Evolutionary conservation across 2,888 invertebrate species (phyloP).

Genomic region (Stratiomys singularior): DNA sequence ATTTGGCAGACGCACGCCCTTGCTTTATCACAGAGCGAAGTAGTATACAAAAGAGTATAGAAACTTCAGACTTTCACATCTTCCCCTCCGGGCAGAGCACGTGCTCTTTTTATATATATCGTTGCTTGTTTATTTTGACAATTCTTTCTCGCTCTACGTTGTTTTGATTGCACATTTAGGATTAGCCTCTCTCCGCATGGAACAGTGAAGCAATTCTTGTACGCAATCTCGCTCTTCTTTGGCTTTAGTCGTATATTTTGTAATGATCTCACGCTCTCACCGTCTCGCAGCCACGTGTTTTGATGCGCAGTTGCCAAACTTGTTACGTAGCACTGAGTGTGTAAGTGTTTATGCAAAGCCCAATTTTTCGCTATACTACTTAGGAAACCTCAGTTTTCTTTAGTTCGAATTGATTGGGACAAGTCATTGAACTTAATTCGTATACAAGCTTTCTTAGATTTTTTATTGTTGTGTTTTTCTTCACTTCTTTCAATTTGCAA

Average conservation of each 20-base stretch:
- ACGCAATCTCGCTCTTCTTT: too few species aligned
- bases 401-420: not conserved
- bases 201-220: too few species aligned
- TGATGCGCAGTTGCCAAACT: constrained; percentile 53
- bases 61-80: not conserved
- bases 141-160: not conserved
- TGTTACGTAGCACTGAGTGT: constrained; percentile 25
- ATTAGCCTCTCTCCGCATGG: too few species aligned
- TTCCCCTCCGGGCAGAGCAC: constrained; percentile 6
- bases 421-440: constrained; percentile 44
- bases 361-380: too few species aligned
- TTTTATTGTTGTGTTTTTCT: not conserved
- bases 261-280: constrained; percentile 32
- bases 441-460: not conserved
- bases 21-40: too few species aligned
- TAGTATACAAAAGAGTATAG: too few species aligned
- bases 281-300: constrained; percentile 52
- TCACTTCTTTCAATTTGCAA: not conserved
- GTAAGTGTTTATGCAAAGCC: too few species aligned
- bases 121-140: constrained; percentile 16
- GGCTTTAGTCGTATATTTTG: too few species aligned
- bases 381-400: too few species aligned
- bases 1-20: too few species aligned
- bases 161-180: too few species aligned
- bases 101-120: not conserved